Base-by-base conservation (phyloP, 1,140 invertebrate genomes). In the Papilio polyxenes region DNA sequence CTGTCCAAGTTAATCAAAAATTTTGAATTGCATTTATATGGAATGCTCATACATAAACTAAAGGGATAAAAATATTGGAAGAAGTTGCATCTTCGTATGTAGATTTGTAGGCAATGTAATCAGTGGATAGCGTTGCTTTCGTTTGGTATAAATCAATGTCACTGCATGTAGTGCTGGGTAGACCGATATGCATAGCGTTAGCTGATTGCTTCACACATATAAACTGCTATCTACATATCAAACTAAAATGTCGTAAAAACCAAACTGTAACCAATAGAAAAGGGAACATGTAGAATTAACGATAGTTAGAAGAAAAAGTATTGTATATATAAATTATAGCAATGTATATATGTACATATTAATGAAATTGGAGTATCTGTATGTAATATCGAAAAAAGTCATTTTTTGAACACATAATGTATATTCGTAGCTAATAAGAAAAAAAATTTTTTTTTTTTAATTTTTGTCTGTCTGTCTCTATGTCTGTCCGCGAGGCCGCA, bases 141-240 rank as follows among this genome's bases (percentile, higher is more conserved):
- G 23, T 31, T 65, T 65, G 20, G 62, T 31, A 65, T 65, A 65
- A 65, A 65, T 65, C 62, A 65, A 65, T 15, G 62, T 65, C 62
- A 65, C 62, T 65, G n/a, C 56, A 59, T 59, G 20, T 65, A 31
- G 20, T 31, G 62, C 10, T 11, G 62, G 62, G 9, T 31, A 23
- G n/a, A 59, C 15, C 56, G 15, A 23, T 23, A 23, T 65, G 62
- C 23, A 65, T 31, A 65, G 62, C 23, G 62, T 65, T 65, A 65
- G 62, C 20, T 65, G 62, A 65, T 65, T 65, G 62, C 23, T 65
- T 65, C 62, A 31, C 62, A 65, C 23, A 31, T 3, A 53, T 65
- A 65, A 65, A 65, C 20, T 65, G 3, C 7, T 20, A 23, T 65
- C 9, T 65, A 31, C 23, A 65, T 5, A 31, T 65, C 15, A n/a